Evolutionary conservation across 2,888 invertebrate genomes (phyloP), one percentile per base, ranked within the genome.

Genomic region (Nasonia oneida): DNA sequence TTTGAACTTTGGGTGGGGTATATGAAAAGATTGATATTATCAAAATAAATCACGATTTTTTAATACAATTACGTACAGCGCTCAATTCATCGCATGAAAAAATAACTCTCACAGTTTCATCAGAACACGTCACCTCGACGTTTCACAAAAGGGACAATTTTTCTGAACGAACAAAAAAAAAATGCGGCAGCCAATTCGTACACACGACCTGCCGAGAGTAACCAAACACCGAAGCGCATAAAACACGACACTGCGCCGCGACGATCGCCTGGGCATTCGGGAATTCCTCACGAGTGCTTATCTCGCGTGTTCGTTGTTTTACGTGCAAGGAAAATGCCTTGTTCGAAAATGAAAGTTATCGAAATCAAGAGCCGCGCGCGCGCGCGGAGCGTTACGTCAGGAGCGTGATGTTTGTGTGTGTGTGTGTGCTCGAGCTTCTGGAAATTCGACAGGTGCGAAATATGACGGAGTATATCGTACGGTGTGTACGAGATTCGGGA

Each of bases 301-400:
- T 67, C 67, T 67, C 42, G 77, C 61, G 77, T 8, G 42, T 57
- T 57, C 14, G 37, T 18, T 37, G 50, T 53, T 57, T 61, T 39
- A 53, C 39, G 29, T 67, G 67, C 50, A 67, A 33, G 78, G 78
- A 67, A 79, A 79, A 47, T 77, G 14, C 15, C 14, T n/a, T 15
- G 39, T 37, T 33, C 23, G 39, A 78, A 78, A 78, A 78, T 47
- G 29, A 71, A 80, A 70, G 61, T 78, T 71, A 80, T 71, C 80
- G 71, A 80, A 80, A 80, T 70, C 64, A 71, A 71, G 53, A 53
- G 71, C 53, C 15, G 1, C 53, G 18, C 67, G 29, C 37, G 37
- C 53, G 18, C 67, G 29, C 37, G 37, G 4, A 37, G 4, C 5
- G 42, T 64, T 64, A 64, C 23, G 14, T 67, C 67, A n/a, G 29